Base-by-base conservation (phyloP, 2,888 invertebrate genomes). In the Cepaea hortensis region DNA sequence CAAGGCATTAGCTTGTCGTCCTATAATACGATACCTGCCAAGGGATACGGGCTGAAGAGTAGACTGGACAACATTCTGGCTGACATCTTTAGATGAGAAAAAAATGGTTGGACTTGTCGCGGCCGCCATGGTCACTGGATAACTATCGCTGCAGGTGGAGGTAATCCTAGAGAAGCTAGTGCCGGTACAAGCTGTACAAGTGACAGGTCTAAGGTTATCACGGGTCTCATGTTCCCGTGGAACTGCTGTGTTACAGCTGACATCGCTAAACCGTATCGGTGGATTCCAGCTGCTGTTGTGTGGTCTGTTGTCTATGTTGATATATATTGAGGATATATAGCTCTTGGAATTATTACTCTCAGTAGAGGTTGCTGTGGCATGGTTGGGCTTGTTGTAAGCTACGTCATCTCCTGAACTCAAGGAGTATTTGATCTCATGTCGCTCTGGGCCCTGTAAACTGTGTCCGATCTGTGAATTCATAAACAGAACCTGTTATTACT, bases 11-110 rank as follows among this genome's bases (percentile, higher is more conserved):
- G 85, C 55, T 48, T 35, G 13, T 20, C 77, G 50, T 23, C 23
- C n/a, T 20, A 50, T 85, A n/a, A 79, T 55, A 0, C 79, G 85
- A 70, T 79, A 85, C 9, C 65, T 35, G 20, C 77, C 70, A 3
- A 72, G 9, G 23, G 73, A 55, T 1, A 61, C 73, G 1, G 82
- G 61, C 23, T n/a, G 5, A 13, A 70, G 55, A 0, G 9, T 23
- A 15, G 81, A 20, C 3, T 70, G 20, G 11, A 72, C 18, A 35
- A 23, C 73, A 35, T 72, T 35, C 50, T 65, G 55, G n/a, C 50
- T 18, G 50, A 73, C 4, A 68, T 55, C 70, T 3, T 23, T n/a
- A 13, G 48, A 7, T 0, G 81, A 70, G 15, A 73, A 35, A 35
- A 55, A 46, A 9, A 9, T 61, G 35, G 70, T n/a, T 70, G 68